phyloP scores from a whole-genome alignment of 2,888 invertebrate species.

The Boloria euphrosyne region DNA sequence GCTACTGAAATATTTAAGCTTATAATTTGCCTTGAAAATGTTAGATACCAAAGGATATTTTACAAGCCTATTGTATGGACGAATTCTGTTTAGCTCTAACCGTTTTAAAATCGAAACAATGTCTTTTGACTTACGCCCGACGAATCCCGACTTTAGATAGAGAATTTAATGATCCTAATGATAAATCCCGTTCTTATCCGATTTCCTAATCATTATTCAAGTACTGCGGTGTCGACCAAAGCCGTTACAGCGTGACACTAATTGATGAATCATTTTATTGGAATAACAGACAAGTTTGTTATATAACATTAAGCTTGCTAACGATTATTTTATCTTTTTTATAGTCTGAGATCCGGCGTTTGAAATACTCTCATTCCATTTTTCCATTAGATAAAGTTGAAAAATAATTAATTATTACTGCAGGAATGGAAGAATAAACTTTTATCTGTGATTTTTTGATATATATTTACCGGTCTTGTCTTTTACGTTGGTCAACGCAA shows the following conservation, averaged over 20 bases:
- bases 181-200: slow-evolving; percentile 19
- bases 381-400: too few relatives aligned
- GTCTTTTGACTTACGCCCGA: not conserved
- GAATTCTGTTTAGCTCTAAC: too few relatives aligned
- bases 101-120: not conserved
- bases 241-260: slow-evolving; percentile 28
- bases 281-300: slow-evolving; percentile 14
- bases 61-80: too few relatives aligned
- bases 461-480: too few relatives aligned
- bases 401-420: too few relatives aligned
- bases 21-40: too few relatives aligned
- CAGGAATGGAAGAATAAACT: too few relatives aligned
- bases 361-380: not conserved
- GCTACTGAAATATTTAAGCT: not conserved
- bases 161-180: slow-evolving; percentile 14
- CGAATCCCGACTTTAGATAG: not conserved
- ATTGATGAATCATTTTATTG: slow-evolving; percentile 19
- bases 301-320: slow-evolving; percentile 8
- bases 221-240: slow-evolving; percentile 19
- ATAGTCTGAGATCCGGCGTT: not conserved
- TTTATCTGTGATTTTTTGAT: too few relatives aligned
- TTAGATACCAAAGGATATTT: too few relatives aligned
- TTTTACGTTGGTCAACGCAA: too few relatives aligned
- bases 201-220: slow-evolving; percentile 23
- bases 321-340: slow-evolving; percentile 10